Base-by-base conservation (phyloP, 1,140 invertebrate species). In the Drosophila pectinifera region DNA sequence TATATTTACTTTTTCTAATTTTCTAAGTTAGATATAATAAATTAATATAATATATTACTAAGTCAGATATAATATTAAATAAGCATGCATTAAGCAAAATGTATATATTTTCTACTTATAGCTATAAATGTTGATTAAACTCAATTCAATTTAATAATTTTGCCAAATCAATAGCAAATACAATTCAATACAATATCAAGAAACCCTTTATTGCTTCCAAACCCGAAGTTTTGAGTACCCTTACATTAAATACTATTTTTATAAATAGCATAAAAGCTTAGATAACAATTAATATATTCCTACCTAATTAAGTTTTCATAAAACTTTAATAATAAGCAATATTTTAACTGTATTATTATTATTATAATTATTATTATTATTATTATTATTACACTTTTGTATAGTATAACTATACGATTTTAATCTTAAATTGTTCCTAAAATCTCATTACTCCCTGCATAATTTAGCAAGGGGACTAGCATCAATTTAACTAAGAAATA, bases 401-500 rank as follows among this genome's bases (percentile, higher is more conserved):
- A 7, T 3, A 49, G 6, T 16, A 31, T 0, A 14, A 20, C 28
- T 20, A 51, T 34, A 31, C 7, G 4, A 20, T 7, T 20, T 38
- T 11, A 54, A 6, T 41, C 7, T 13, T 42, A 1, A 5, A 28
- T 14, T 2, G 6, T n/a, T 8, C 16, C 28, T 7, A 54, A 48
- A 38, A 18, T 51, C 31, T 11, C 14, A 10, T 26, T 0, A 16
- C 2, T 34, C 16, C 24, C 16, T 8, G 16, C 28, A 48, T 18
- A 45, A 57, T 13, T 13, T 14, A 11, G 3, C 16, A 31, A 26
- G 22, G 7, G 3, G 0, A 39, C 20, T 28, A 39, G 14, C 11
- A 22, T n/a, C 14, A 10, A 63, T 56, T 24, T 7, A 22, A 48
- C 18, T 49, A 16, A 58, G 53, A n/a, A 22, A 26, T 20, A 34